phyloP scores from a whole-genome alignment of 2,113 vertebrate species.

The Apodemus speciosus region DNA sequence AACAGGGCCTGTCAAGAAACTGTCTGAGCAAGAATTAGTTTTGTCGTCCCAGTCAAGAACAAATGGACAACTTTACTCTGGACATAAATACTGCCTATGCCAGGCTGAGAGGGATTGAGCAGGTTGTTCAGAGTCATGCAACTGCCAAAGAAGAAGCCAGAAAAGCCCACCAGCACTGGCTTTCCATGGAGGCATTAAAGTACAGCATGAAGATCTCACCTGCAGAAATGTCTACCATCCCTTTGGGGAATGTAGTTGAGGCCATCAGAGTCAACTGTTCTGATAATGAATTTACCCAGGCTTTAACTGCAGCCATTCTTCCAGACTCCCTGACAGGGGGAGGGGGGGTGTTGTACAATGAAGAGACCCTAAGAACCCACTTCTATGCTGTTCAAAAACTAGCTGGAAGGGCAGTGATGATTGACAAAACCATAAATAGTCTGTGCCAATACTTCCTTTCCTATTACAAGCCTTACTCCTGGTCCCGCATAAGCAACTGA shows the following conservation, averaged over 20 bases:
- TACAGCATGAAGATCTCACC: constrained; percentile 89
- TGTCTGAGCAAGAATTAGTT: constrained; percentile 93
- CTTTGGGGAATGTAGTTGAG: constrained; percentile 88
- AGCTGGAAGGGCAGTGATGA: constrained; percentile 92
- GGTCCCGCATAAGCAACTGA: constrained; percentile 89
- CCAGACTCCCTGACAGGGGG: constrained; percentile 91
- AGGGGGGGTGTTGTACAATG: constrained; percentile 94
- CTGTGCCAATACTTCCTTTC: constrained; percentile 97
- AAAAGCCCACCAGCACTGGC: constrained; percentile 96
- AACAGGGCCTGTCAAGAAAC: constrained; percentile 92
- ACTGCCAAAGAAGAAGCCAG: constrained; percentile 93
- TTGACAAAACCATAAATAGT: constrained; percentile 95
- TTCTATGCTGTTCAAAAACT: constrained; percentile 91
- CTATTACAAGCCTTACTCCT: constrained; percentile 94
- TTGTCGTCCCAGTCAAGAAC: constrained; percentile 94
- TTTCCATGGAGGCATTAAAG: constrained; percentile 93
- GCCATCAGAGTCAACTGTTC: constrained; percentile 88
- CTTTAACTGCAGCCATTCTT: constrained; percentile 90
- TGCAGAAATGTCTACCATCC: constrained; percentile 86
- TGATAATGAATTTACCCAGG: constrained; percentile 89
- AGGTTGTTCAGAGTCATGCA: constrained; percentile 96
- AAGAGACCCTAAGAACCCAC: constrained; percentile 92
- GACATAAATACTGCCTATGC: constrained; percentile 96
- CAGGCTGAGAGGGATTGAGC: constrained; percentile 94
- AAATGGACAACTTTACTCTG: constrained; percentile 95